Conservation (phyloP, 2,113 vertebrate species). For the Muntiacus reevesi region DNA sequence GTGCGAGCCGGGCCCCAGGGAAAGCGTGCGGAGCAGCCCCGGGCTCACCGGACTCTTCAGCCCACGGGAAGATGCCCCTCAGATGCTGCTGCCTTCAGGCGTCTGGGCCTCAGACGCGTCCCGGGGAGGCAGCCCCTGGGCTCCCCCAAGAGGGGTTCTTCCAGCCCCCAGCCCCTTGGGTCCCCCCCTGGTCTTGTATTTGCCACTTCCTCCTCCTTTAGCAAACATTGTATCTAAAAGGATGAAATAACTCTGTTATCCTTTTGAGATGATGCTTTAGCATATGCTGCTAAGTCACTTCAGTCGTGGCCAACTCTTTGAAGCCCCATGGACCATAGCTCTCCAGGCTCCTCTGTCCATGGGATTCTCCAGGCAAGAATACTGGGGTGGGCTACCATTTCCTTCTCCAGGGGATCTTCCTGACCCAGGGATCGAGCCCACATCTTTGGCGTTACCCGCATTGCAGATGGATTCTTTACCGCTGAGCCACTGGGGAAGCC, state of each 20-base stretch:
- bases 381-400: neutral
- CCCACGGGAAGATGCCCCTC: rapidly evolving
- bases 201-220: neutral
- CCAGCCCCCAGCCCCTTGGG: too few relatives aligned
- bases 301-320: neutral
- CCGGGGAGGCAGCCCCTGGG: neutral
- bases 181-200: neutral
- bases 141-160: neutral
- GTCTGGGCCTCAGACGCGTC: neutral
- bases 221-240: neutral
- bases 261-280: neutral
- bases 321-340: neutral
- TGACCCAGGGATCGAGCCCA: rapidly evolving
- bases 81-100: rapidly evolving
- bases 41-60: neutral
- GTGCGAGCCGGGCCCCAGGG: neutral
- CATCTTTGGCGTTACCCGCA: neutral
- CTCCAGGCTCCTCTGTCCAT: neutral
- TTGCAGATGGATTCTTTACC: neutral
- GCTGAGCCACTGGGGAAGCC: neutral
- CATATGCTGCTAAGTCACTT: neutral
- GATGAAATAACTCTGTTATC: neutral
- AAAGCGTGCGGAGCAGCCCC: neutral
- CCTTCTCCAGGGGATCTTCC: neutral
- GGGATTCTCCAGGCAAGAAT: neutral